phyloP scores from a whole-genome alignment of 2,797 vertebrate species.

The Spinibarbus caldwelli region DNA sequence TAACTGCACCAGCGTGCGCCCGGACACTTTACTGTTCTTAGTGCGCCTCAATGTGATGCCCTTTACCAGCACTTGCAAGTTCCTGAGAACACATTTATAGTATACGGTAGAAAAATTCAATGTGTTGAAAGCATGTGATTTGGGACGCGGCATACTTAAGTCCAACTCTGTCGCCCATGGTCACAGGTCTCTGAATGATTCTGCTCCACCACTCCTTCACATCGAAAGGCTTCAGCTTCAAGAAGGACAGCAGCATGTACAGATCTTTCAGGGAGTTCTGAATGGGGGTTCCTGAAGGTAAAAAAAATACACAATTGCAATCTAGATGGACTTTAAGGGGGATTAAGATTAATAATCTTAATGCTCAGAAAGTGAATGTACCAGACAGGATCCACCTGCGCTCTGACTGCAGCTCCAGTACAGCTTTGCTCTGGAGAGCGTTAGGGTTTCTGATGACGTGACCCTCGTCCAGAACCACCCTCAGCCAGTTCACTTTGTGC shows the following conservation, averaged over 20 bases:
- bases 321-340: neutral
- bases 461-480: conserved; percentile 91
- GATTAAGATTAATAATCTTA: neutral
- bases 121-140: neutral
- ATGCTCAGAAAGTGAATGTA: conserved; percentile 61
- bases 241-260: conserved; percentile 91
- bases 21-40: conserved; percentile 85
- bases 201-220: conserved; percentile 91
- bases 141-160: conserved; percentile 74
- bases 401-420: conserved; percentile 80
- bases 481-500: conserved; percentile 85
- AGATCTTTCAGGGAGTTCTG: conserved; percentile 93
- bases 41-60: conserved; percentile 88
- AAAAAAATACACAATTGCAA: neutral
- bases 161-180: conserved; percentile 78
- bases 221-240: conserved; percentile 89
- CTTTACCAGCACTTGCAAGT: conserved; percentile 87
- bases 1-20: conserved; percentile 83
- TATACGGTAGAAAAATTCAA: neutral
- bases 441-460: conserved; percentile 90
- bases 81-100: conserved; percentile 69
- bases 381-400: conserved; percentile 91
- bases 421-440: conserved; percentile 88
- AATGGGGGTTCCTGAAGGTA: conserved; percentile 85
- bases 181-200: conserved; percentile 88